Evolutionary conservation across 2,113 vertebrate species (phyloP), one percentile per base, ranked within the genome.

Genomic region (Stigmatopora argus): DNA sequence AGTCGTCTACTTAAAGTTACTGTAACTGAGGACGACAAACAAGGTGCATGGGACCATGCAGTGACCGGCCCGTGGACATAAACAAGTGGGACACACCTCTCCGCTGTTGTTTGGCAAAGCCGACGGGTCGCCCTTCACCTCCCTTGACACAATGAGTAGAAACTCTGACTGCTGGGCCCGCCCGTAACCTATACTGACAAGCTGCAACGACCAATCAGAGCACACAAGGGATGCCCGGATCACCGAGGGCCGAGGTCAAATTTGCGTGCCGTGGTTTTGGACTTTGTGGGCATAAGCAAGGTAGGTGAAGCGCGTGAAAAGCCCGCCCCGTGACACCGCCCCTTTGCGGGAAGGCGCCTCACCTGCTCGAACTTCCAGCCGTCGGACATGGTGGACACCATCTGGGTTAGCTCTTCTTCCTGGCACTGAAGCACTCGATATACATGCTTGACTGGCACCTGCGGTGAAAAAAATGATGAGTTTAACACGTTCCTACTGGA

Each of bases 331-430:
- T 5, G 10, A 15, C 55, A 2, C 14, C 38, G 17, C 47, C 45
- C 64, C 2, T 8, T 65, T 47, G 0, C 31, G 31, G 11, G 23
- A 58, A 70, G 53, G 26, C 21, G 67, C 60, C 63, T 82, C 90
- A 99, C 97, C 95, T 99, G 97, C 69, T 99, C 97, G 64, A 99
- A 99, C 87, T 94, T 98, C 97, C 97, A 99, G 79, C 97, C 97
- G 1, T 99, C 97, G 0, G 97, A 99, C 97, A 99, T 98, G 66
- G 97, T 99, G 14, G 97, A 99, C 78, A 99, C 96, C 97, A 99
- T 98, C 79, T 98, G 97, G 0, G 97, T 99, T 64, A 98, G 91
- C 45, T 99, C 97, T 74, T 99, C 97, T 70, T 99, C 97, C 86
- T 99, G 96, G 82, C 97, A 99, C 87, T 99, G 97, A 68, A 99